These are phyloP conservation scores for Willowsia nigromaculata DNA, from an alignment of 2,888 invertebrate species.

Conservation along the genomic window DNA sequence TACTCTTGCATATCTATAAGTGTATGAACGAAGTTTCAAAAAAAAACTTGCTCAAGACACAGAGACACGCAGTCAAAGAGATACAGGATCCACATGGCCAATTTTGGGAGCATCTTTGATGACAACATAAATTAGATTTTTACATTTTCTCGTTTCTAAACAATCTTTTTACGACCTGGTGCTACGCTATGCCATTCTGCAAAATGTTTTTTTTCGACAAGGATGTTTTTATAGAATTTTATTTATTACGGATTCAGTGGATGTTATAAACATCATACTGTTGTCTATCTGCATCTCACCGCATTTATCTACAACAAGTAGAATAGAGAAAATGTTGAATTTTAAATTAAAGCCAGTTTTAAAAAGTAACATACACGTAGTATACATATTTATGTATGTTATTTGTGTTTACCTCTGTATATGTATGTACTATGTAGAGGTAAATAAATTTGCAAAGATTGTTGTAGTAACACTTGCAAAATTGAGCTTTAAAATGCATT, in stretches of 20 bases:
- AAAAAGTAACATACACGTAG: neutral
- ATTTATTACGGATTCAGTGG: slow-evolving; percentile 45
- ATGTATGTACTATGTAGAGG: neutral
- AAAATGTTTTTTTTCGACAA: slow-evolving; percentile 23
- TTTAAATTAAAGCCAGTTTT: slow-evolving; percentile 9
- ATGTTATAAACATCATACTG: neutral
- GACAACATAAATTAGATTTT: slow-evolving; percentile 68
- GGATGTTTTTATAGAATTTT: slow-evolving; percentile 21
- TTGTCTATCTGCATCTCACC: neutral
- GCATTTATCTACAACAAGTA: neutral
- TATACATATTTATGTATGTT: neutral
- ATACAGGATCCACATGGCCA: slow-evolving; percentile 56
- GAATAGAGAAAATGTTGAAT: neutral
- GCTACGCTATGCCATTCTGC: neutral
- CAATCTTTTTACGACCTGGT: slow-evolving; percentile 56
- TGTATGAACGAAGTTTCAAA: neutral
- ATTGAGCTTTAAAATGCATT: neutral
- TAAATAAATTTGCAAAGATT: neutral
- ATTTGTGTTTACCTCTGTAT: neutral
- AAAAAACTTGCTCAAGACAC: slow-evolving; percentile 5
- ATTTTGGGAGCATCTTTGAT: slow-evolving; percentile 68
- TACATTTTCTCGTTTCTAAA: slow-evolving; percentile 67
- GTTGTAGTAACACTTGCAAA: slow-evolving; percentile 5
- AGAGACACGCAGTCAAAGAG: neutral
- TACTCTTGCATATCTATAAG: neutral